These are phyloP conservation scores for Athetis lepigone DNA, from an alignment of 2,888 invertebrate genomes.

Conservation along the genomic window DNA sequence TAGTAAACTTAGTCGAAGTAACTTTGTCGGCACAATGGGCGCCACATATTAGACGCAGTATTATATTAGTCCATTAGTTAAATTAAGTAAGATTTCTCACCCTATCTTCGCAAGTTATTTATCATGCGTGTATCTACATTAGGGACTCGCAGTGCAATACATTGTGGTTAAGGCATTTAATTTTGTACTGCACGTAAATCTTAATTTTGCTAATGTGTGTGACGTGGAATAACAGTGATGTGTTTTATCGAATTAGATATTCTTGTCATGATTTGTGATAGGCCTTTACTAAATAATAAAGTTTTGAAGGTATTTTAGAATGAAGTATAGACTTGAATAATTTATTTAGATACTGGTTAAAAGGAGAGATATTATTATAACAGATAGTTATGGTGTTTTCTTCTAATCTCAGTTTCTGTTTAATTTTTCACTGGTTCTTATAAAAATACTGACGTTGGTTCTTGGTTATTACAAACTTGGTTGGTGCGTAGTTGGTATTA, in stretches of 20 bases:
- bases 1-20: conserved; percentile 64
- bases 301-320: not conserved
- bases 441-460: no score
- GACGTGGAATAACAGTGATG: conserved; percentile 58
- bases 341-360: not conserved
- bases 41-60: conserved; percentile 71
- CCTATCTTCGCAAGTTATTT: conserved; percentile 84
- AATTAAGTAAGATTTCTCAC: conserved; percentile 88
- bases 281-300: not conserved
- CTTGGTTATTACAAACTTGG: not conserved
- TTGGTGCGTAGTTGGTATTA: not conserved
- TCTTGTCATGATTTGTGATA: conserved; percentile 21
- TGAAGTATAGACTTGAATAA: not conserved
- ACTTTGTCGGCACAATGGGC: conserved; percentile 68
- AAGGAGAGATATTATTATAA: not conserved
- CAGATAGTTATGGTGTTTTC: no score
- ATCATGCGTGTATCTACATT: conserved; percentile 81
- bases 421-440: no score
- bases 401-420: no score
- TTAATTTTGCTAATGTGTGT: conserved; percentile 80
- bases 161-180: conserved; percentile 88
- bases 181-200: conserved; percentile 82
- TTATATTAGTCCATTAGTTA: conserved; percentile 87
- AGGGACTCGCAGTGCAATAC: conserved; percentile 82
- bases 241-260: conserved; percentile 39